phyloP scores from a whole-genome alignment of 2,888 invertebrate genomes.

The Pheosia tremula region DNA sequence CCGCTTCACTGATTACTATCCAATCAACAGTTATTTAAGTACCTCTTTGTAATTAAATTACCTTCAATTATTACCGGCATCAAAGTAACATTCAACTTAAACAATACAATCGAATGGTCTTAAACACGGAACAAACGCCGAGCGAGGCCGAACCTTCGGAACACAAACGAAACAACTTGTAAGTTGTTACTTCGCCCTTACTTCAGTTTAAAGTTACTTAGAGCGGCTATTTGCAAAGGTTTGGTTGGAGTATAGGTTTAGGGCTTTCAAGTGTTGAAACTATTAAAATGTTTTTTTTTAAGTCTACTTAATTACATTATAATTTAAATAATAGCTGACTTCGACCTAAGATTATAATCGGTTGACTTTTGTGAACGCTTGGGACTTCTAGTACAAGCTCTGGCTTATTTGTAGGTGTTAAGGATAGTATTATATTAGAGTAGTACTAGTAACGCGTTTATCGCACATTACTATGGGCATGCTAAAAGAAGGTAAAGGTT shows the following conservation, averaged over 20 bases:
- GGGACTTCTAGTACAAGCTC: too few relatives aligned
- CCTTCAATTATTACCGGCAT: background rate
- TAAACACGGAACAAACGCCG: slow-evolving; percentile 1
- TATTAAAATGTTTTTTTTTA: background rate
- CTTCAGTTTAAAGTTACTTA: background rate
- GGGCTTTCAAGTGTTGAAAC: background rate
- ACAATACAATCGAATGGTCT: background rate
- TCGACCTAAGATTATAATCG: too few relatives aligned
- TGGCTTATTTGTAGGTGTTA: too few relatives aligned
- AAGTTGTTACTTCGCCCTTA: slow-evolving; percentile 1
- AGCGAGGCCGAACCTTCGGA: background rate
- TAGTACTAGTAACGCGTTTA: too few relatives aligned
- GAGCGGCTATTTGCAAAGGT: background rate
- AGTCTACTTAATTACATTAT: background rate
- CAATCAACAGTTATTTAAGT: background rate
- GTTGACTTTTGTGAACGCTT: too few relatives aligned
- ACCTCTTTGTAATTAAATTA: background rate
- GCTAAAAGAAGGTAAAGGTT: too few relatives aligned
- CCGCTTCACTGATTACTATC: background rate
- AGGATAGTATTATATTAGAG: too few relatives aligned
- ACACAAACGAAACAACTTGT: slow-evolving; percentile 2
- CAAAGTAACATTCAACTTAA: slow-evolving; percentile 2
- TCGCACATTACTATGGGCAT: too few relatives aligned
- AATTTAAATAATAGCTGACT: background rate
- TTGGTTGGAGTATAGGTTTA: background rate